Conservation (phyloP, 2,113 vertebrate species). For the Paramisgurnus dabryanus region DNA sequence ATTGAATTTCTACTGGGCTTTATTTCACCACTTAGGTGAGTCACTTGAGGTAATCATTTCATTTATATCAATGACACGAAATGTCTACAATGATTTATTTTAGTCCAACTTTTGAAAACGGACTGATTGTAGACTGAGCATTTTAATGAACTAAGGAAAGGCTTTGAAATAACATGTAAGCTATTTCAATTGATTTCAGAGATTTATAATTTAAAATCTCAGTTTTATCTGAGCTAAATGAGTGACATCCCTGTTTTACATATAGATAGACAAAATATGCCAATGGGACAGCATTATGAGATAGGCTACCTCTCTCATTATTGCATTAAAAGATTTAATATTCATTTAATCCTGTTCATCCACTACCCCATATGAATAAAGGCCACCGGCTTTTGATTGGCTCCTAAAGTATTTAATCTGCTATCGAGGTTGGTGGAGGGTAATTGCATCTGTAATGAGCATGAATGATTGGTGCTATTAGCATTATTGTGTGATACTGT, state of each 20-base stretch:
- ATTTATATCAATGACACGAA: slow-evolving; percentile 9
- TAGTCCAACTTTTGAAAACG: background rate
- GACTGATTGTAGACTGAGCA: background rate
- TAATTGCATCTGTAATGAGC: slow-evolving; percentile 64
- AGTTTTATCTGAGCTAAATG: background rate
- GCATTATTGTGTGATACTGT: slow-evolving; percentile 24
- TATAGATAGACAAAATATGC: slow-evolving; percentile 2
- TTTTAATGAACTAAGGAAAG: background rate
- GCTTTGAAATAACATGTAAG: background rate
- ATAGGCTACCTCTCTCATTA: slow-evolving; percentile 2
- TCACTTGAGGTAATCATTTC: slow-evolving; percentile 27
- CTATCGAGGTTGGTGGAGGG: slow-evolving; percentile 55
- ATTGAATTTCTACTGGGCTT: slow-evolving; percentile 30
- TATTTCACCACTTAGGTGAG: slow-evolving; percentile 28
- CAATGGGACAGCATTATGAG: background rate
- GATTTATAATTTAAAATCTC: background rate
- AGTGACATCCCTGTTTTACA: background rate
- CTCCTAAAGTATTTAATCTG: slow-evolving; percentile 58
- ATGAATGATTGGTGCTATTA: slow-evolving; percentile 54
- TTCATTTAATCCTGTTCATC: slow-evolving; percentile 9
- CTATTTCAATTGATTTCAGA: background rate
- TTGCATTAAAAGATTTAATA: slow-evolving; percentile 34
- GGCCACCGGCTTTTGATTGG: slow-evolving; percentile 30
- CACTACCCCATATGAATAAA: slow-evolving; percentile 41
- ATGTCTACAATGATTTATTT: slow-evolving; percentile 19